A percentile compares a stretch with the other conserved stretches of the same genome.
Conservation (phyloP, 2,888 invertebrate species). For the Orthosia gothica region DNA sequence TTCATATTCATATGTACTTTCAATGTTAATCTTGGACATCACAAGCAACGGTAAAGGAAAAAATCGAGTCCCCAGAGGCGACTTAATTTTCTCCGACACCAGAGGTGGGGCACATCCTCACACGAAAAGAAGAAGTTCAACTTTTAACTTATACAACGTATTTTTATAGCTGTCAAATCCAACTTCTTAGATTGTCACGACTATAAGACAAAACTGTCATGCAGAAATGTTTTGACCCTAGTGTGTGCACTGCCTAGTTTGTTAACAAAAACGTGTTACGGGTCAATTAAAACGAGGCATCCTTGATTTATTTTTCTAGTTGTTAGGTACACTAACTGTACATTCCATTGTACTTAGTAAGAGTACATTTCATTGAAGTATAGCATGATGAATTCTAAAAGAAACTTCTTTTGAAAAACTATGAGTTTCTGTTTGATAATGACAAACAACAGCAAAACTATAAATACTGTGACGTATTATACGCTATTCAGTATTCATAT, state of each 20-base stretch:
- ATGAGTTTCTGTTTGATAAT: constrained; percentile 28
- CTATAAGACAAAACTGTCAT: not conserved
- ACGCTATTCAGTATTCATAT: constrained; percentile 38
- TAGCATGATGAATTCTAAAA: constrained; percentile 25
- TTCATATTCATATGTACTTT: too few species aligned
- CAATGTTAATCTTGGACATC: too few species aligned
- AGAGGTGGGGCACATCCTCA: too few species aligned
- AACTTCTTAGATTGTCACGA: not conserved
- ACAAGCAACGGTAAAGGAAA: too few species aligned
- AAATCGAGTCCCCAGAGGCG: too few species aligned
- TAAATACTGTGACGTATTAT: constrained; percentile 29
- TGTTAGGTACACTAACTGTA: constrained; percentile 1
- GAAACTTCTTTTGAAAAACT: constrained; percentile 32
- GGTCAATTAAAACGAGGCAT: constrained; percentile 8
- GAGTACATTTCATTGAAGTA: not conserved
- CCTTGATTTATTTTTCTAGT: constrained; percentile 20
- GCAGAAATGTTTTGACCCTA: not conserved
- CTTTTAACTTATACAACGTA: too few species aligned
- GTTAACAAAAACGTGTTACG: not conserved
- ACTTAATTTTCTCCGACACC: too few species aligned
- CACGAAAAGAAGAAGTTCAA: too few species aligned
- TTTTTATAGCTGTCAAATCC: too few species aligned
- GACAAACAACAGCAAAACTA: constrained; percentile 37
- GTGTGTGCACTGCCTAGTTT: not conserved
- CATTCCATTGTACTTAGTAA: not conserved